A percentile compares a stretch with the other conserved stretches of the same genome.
Evolutionary conservation across 1,140 invertebrate genomes (phyloP).

Genomic region (Liolophura sinensis): DNA sequence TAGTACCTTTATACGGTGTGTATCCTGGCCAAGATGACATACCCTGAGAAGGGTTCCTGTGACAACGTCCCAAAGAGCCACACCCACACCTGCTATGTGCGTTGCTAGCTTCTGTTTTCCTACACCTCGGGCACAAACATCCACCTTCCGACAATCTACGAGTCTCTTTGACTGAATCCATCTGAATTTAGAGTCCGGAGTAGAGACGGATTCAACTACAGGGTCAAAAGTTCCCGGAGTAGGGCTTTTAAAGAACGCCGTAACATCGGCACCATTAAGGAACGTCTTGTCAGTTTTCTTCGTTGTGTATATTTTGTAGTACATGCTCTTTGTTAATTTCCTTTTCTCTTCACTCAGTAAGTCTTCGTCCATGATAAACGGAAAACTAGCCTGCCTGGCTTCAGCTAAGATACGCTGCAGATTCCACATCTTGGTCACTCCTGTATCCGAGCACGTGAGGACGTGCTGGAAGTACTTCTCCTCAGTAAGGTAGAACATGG

Average conservation of each 20-base stretch:
- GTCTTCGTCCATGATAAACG: constrained; percentile 15
- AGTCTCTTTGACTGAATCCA: constrained; percentile 12
- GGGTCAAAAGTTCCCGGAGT: constrained; percentile 8
- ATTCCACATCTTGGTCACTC: constrained; percentile 20
- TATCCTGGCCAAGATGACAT: too few relatives aligned
- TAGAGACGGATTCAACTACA: constrained; percentile 10
- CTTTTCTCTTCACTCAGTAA: constrained; percentile 19
- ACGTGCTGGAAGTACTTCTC: constrained; percentile 23
- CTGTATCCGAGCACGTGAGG: constrained; percentile 12
- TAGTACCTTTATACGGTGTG: too few relatives aligned
- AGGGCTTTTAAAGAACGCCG: constrained; percentile 20
- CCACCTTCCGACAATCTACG: constrained; percentile 12
- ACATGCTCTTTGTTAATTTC: constrained; percentile 18
- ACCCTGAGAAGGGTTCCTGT: constrained; percentile 4
- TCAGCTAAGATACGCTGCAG: constrained; percentile 11
- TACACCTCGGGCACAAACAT: background rate
- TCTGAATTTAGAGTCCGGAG: constrained; percentile 2
- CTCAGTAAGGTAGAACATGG: constrained; percentile 18
- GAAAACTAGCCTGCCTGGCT: constrained; percentile 4
- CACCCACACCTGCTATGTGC: constrained; percentile 2
- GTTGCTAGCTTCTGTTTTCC: constrained; percentile 14
- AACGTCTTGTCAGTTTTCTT: constrained; percentile 17
- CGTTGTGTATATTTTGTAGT: constrained; percentile 13
- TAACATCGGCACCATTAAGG: constrained; percentile 26
- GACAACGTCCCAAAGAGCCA: constrained; percentile 13